Conservation (phyloP, 1,140 invertebrate genomes). For the Rhynchophorus ferrugineus region DNA sequence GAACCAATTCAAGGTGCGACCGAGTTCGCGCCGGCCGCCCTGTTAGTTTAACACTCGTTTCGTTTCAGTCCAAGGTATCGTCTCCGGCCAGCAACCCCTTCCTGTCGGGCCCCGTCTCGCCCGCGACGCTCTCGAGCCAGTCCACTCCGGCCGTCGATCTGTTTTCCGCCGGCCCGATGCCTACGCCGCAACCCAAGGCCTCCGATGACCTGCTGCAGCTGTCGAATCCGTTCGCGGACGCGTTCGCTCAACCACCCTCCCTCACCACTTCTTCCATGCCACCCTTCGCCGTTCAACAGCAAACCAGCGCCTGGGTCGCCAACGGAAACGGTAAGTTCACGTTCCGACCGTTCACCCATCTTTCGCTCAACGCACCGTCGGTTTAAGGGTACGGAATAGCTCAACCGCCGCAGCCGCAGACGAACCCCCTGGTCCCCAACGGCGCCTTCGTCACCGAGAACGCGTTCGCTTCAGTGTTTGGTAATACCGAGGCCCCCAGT, state of each 20-base stretch:
- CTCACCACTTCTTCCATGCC: constrained; percentile 34
- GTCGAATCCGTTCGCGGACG: constrained; percentile 86
- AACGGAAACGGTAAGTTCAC: constrained; percentile 56
- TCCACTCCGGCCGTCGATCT: constrained; percentile 62
- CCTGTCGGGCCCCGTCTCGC: constrained; percentile 51
- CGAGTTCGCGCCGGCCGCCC: too few species aligned
- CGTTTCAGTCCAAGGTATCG: constrained; percentile 76
- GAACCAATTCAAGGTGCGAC: constrained; percentile 95
- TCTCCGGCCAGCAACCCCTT: constrained; percentile 71
- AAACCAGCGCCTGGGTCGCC: constrained; percentile 58
- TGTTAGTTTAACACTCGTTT: too few species aligned
- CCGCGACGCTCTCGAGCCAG: constrained; percentile 43
- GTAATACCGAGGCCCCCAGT: constrained; percentile 65
- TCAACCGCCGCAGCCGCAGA: too few species aligned
- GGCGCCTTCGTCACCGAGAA: constrained; percentile 79
- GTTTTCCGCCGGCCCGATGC: constrained; percentile 50
- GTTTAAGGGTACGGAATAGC: too few species aligned
- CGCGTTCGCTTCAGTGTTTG: constrained; percentile 78
- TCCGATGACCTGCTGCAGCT: constrained; percentile 85
- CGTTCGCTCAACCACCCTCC: constrained; percentile 54
- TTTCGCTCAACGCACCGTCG: not conserved
- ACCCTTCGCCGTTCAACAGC: constrained; percentile 32
- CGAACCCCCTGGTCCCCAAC: constrained; percentile 39
- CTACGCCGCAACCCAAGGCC: constrained; percentile 49
- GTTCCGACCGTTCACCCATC: not conserved